phyloP scores from a whole-genome alignment of 2,113 vertebrate species.

The Tachysurus fulvidraco region DNA sequence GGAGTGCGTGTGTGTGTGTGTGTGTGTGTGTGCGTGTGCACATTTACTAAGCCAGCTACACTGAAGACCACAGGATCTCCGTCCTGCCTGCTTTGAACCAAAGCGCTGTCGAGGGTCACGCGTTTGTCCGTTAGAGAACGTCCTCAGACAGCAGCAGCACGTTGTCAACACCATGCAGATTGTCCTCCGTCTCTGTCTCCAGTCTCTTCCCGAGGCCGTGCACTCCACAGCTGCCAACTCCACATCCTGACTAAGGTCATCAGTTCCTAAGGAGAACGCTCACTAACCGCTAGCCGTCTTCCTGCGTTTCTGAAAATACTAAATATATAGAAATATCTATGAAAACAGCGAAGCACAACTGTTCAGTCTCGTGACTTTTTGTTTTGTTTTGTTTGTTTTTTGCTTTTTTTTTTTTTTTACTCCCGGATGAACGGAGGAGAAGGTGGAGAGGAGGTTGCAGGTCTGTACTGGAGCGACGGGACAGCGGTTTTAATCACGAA shows the following conservation, averaged over 20 bases:
- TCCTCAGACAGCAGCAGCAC: slow-evolving; percentile 57
- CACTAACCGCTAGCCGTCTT: background rate
- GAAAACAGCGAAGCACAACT: slow-evolving; percentile 32
- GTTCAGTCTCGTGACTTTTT: background rate
- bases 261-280: background rate
- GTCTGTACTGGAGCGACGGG: slow-evolving; percentile 14
- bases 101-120: slow-evolving; percentile 70
- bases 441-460: slow-evolving; percentile 6
- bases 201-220: slow-evolving; percentile 33
- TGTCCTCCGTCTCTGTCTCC: background rate
- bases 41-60: background rate
- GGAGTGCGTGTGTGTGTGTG: too few relatives aligned
- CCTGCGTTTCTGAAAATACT: slow-evolving; percentile 3
- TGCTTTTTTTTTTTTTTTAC: too few relatives aligned
- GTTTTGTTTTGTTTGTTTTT: too few relatives aligned
- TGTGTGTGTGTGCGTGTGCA: background rate
- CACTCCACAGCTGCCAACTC: background rate
- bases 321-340: background rate
- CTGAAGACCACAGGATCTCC: slow-evolving; percentile 34
- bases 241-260: background rate
- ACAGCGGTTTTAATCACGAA: background rate
- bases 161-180: background rate
- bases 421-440: background rate
- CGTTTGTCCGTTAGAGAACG: slow-evolving; percentile 62
- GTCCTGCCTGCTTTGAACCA: slow-evolving; percentile 68